Percentiles rank a stretch among this genome's conserved stretches.
Evolutionary conservation across 1,140 invertebrate genomes (phyloP).

Genomic region (Conopomorpha cramerella): DNA sequence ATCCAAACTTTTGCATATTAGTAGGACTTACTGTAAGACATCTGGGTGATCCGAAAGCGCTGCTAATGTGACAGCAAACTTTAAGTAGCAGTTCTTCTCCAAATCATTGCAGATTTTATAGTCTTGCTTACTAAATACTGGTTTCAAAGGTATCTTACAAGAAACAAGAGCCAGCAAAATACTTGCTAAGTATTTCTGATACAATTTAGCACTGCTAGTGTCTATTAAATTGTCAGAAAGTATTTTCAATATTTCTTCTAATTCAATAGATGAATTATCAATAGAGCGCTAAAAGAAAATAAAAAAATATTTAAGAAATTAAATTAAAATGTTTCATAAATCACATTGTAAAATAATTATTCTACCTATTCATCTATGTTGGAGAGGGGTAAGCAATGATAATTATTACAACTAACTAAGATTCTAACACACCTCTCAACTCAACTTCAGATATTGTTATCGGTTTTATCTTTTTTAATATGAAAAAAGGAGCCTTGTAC

Average conservation of each 20-base stretch:
- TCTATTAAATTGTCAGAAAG: constrained; percentile 32
- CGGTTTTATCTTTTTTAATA: too few species aligned
- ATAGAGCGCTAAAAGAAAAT: constrained; percentile 20
- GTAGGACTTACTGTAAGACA: constrained; percentile 54
- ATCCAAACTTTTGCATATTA: background rate
- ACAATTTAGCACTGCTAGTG: constrained; percentile 31
- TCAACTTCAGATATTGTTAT: too few species aligned
- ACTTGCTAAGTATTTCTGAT: constrained; percentile 35
- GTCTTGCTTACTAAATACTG: constrained; percentile 26
- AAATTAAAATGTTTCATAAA: background rate
- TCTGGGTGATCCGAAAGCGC: constrained; percentile 48
- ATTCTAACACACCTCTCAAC: background rate
- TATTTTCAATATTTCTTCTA: constrained; percentile 20
- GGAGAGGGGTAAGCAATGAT: background rate
- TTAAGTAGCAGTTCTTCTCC: constrained; percentile 37
- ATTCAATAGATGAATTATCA: constrained; percentile 10
- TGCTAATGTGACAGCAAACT: constrained; percentile 31
- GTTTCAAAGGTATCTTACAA: constrained; percentile 28
- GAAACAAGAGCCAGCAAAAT: constrained; percentile 35
- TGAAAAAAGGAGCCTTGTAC: too few species aligned
- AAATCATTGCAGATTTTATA: constrained; percentile 28
- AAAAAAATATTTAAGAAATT: constrained; percentile 1
- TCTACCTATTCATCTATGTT: background rate
- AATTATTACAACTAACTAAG: too few species aligned
- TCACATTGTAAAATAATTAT: background rate